Base-by-base conservation (phyloP, 2,797 vertebrate species). In the Tangara arthus region DNA sequence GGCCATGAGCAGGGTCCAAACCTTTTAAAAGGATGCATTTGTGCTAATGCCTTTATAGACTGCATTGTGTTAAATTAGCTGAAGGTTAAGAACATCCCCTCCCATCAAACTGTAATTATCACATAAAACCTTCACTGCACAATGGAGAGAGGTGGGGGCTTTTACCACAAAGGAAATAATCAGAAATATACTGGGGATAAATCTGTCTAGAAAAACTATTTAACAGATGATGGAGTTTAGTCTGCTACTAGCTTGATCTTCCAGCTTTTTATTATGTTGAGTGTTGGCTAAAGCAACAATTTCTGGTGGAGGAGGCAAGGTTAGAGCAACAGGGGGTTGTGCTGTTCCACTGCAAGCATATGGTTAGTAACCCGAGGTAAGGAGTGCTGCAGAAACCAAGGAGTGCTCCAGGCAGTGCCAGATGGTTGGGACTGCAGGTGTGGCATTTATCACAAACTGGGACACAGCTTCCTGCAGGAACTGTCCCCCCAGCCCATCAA, bases 231-330 rank as follows among this genome's bases (percentile, higher is more conserved):
- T 85, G 94, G 94, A 93, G 82, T 97, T 96, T 89, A 96, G 93
- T 90, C 96, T 96, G 95, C 82, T 94, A 80, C 94, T 92, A 96
- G 96, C 95, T 95, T 87, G 70, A 72, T 82, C 84, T 71, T 94
- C 88, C 94, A 93, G 82, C 49, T 75, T 87, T 72, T 85, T 39
- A 44, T 88, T 49, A 68, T 11, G 63, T 6, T 15, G 47, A 56
- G 61, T 34, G 53, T 13, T 80, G 95, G 93, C 93, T 92, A 63
- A 7, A 92, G 93, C 85, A 97, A 87, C 80, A 52, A 85, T 90
- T 95, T 89, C 87, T 97, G 92, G 78, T 85, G 39, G 71, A 89
- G 82, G 42, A 88, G 70, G 80, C 32, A 22, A 79, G 88, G 90
- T 63, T 35, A 93, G 78, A 89, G 94, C 87, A 83, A 65, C n/a